Conservation (phyloP, 2,888 invertebrate species). For the Pristionchus entomophagus region DNA sequence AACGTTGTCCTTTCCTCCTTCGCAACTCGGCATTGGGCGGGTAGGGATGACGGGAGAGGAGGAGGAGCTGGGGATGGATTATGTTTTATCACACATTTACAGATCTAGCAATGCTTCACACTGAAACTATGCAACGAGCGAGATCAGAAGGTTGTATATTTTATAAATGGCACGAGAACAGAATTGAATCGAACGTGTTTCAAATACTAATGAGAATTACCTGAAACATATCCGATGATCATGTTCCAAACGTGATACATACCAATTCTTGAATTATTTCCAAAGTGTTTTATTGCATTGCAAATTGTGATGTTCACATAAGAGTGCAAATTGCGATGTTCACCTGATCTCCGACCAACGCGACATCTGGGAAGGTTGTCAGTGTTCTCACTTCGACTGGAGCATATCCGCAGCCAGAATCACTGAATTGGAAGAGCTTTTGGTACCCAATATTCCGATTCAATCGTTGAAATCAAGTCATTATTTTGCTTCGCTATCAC, state of each 20-base stretch:
- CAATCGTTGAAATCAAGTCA: no score
- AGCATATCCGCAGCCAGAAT: slow-evolving; percentile 30
- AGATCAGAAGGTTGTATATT: neutral
- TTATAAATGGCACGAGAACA: neutral
- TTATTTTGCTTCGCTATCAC: no score
- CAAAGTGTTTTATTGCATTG: no score
- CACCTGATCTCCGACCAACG: slow-evolving; percentile 38
- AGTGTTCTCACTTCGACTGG: slow-evolving; percentile 19
- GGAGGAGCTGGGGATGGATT: slow-evolving; percentile 24
- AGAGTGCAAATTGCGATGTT: neutral
- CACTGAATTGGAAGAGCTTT: slow-evolving; percentile 4
- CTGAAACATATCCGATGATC: neutral
- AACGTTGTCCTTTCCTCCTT: slow-evolving; percentile 25
- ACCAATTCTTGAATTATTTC: no score
- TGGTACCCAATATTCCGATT: no score
- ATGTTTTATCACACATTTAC: no score
- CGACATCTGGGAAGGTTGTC: slow-evolving; percentile 22
- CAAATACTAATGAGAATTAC: neutral
- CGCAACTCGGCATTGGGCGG: slow-evolving; percentile 29
- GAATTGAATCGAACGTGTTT: neutral
- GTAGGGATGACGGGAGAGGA: slow-evolving; percentile 44
- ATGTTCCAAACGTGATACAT: no score
- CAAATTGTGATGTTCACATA: no score
- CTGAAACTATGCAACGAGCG: no score
- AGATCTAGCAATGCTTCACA: no score